phyloP scores from a whole-genome alignment of 2,888 invertebrate species.

The Epinotia ramella region DNA sequence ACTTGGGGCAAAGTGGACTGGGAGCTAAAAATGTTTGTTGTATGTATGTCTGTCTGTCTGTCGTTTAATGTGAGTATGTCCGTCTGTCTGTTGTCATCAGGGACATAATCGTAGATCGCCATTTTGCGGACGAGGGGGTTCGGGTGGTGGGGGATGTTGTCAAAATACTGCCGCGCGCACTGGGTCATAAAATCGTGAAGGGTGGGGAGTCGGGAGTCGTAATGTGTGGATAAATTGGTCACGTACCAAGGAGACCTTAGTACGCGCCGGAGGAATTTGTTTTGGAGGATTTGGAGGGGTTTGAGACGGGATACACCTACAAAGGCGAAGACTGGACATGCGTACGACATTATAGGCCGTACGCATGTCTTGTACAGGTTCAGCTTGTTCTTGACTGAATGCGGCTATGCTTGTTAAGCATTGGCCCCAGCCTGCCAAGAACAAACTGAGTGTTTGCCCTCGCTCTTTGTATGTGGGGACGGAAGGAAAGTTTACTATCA shows the following conservation, averaged over 20 bases:
- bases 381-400: not conserved
- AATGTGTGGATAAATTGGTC: not conserved
- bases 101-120: not conserved
- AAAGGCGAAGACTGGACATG: not conserved
- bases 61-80: too few species aligned
- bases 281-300: not conserved
- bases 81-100: too few species aligned
- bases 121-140: not conserved
- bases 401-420: not conserved
- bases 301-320: not conserved
- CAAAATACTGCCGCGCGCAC: not conserved
- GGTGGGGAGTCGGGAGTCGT: not conserved
- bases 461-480: not conserved
- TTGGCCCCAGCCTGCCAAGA: not conserved
- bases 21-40: too few species aligned
- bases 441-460: not conserved
- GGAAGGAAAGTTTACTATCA: not conserved
- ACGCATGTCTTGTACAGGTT: not conserved
- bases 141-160: not conserved
- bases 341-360: conserved; percentile 5
- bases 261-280: not conserved
- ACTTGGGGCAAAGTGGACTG: too few species aligned
- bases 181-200: not conserved
- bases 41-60: too few species aligned
- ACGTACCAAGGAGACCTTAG: conserved; percentile 7